Evolutionary conservation across 1,140 invertebrate species (phyloP), one percentile per base, ranked within the genome.

Genomic region (Chironomus tepperi): DNA sequence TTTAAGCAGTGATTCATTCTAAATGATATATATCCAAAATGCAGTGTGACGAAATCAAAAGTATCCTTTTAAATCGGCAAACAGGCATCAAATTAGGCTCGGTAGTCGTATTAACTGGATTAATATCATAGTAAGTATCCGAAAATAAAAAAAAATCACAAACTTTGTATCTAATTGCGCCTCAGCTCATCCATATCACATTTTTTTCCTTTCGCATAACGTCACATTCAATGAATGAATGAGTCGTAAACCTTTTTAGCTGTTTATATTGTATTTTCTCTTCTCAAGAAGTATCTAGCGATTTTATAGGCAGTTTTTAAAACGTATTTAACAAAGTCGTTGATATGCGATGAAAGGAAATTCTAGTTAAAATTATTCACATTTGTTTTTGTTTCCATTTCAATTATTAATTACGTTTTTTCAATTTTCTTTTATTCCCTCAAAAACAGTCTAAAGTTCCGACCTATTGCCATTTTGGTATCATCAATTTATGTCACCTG

Each of bases 21-120:
- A 70, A 18, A 70, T 70, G 65, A 70, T 21, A 70, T 19, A 18
- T 18, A 21, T 18, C 5, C n/a, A 70, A 70, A 70, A 70, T 70
- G 65, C 65, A 70, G 65, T 70, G 65, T 70, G 65, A 70, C 16
- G 65, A 70, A 16, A 18, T 70, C 9, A 70, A 70, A 70, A 70
- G 10, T 21, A 18, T 70, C 9, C 18, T 70, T 21, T 21, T 70
- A 18, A 70, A 70, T 19, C 65, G 65, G 18, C 65, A 18, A 21
- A 70, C 65, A 8, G 65, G 65, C 65, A 70, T 70, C 6, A 70
- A 70, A 21, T 21, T 70, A 18, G 65, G 65, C n/a, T 70, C 65
- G 6, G 65, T 16, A 5, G 65, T 70, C 18, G 9, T 70, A 3
- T 8, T 70, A 10, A 70, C 65, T 19, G 65, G 65, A 18, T 18